Evolutionary conservation across 2,113 vertebrate genomes (phyloP), one percentile per base, ranked within the genome.

Genomic region (Delphinus delphis): DNA sequence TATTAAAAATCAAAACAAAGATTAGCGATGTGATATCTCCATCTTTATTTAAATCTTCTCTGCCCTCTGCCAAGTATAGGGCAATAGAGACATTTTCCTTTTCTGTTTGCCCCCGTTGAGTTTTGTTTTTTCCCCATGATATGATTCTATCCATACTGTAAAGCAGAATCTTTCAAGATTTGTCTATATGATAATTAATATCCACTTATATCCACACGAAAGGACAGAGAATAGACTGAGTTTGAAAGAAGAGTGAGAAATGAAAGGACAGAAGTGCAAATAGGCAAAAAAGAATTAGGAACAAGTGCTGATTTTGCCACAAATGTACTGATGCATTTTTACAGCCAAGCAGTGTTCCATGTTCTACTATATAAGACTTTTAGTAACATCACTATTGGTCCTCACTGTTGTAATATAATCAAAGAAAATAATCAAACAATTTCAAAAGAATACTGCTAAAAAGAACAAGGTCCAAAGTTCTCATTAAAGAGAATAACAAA

Each of bases 391-490:
- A 65, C 21, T 38, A 65, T 53, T 63, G 53, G 44, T 70, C 55
- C 11, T 88, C 31, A 70, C 8, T 36, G 28, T 62, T 83, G 15
- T 68, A 87, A 38, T 14, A 18, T 26, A 80, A 36, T 17, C 50
- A 96, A 93, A 96, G 9, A 94, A 92, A 82, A 97, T 23, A 63
- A 62, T 31, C 73, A 82, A 88, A 21, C 71, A 38, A 65, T 88
- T 83, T 68, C 38, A 85, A 96, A 92, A 70, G 47, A 73, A 76
- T 36, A 36, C 4, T 68, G 13, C 70, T 85, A 60, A 71, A 87
- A 91, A 68, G 20, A 76, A 65, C 8, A 76, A 89, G 23, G 36
- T 21, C 15, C 50, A 50, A 65, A 77, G 12, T 92, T 87, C 31
- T 63, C 58, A 55, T 84, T 74, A 70, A 41, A 93, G 71, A 93